phyloP scores from a whole-genome alignment of 2,797 vertebrate species.

The Chelon auratus region DNA sequence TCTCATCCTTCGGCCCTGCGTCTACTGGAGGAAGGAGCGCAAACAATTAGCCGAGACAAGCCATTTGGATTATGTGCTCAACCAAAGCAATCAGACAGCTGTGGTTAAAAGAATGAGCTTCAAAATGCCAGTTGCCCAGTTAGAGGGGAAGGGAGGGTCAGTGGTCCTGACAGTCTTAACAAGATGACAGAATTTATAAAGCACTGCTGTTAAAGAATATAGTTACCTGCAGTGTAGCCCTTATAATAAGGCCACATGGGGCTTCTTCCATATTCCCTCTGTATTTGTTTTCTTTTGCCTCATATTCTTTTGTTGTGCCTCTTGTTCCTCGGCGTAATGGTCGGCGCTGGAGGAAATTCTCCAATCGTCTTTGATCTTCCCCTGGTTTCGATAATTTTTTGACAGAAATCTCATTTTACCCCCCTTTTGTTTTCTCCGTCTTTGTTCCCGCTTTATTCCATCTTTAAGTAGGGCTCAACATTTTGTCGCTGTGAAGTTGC shows the following conservation, averaged over 20 bases:
- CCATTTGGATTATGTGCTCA: slow-evolving; percentile 79
- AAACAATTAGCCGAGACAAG: slow-evolving; percentile 84
- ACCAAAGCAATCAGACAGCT: slow-evolving; percentile 78
- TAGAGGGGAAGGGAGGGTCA: slow-evolving; percentile 88
- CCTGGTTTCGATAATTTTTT: slow-evolving; percentile 83
- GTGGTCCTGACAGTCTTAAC: slow-evolving; percentile 89
- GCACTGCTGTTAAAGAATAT: slow-evolving; percentile 83
- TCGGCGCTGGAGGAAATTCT: slow-evolving; percentile 80
- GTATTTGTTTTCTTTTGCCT: slow-evolving; percentile 85
- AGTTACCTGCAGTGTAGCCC: slow-evolving; percentile 89
- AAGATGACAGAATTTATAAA: slow-evolving; percentile 94
- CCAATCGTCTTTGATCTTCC: slow-evolving; percentile 79
- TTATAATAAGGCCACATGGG: slow-evolving; percentile 94
- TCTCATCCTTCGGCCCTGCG: slow-evolving; percentile 66
- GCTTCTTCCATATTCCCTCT: slow-evolving; percentile 85
- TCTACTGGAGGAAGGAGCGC: slow-evolving; percentile 76
- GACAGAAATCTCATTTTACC: slow-evolving; percentile 76
- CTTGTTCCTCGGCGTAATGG: slow-evolving; percentile 81
- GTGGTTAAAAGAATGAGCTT: slow-evolving; percentile 76
- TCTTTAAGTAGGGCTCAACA: slow-evolving; percentile 71
- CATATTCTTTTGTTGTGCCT: slow-evolving; percentile 85
- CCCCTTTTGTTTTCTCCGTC: slow-evolving; percentile 66
- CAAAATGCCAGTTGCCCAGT: slow-evolving; percentile 81
- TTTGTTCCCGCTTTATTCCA: slow-evolving; percentile 63
- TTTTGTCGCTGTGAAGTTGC: slow-evolving; percentile 76